Percentiles rank a stretch among this genome's conserved stretches.
phyloP scores from a whole-genome alignment of 2,113 vertebrate species.

The Oryctolagus cuniculus region mOryCun1.1 NC_091439.1:108323001-108323500 shows the following conservation, averaged over 20 bases:
- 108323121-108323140: background rate
- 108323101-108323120: background rate
- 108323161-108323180: background rate
- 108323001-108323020: background rate
- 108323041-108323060: background rate
- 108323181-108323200: background rate
- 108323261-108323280: background rate
- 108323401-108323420: slow-evolving; percentile 72
- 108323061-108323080: background rate
- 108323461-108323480: background rate
- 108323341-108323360: background rate
- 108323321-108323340: background rate
- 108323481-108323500: slow-evolving; percentile 60
- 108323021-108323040: background rate
- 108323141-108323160: background rate
- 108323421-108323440: slow-evolving; percentile 69
- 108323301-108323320: background rate
- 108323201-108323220: background rate
- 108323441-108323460: background rate
- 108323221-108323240: background rate
- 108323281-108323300: background rate
- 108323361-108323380: slow-evolving; percentile 56
- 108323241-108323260: background rate
- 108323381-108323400: slow-evolving; percentile 54
- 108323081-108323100: background rate